Conservation (phyloP, 1,140 invertebrate genomes). For the Trinorchestia longiramus region DNA sequence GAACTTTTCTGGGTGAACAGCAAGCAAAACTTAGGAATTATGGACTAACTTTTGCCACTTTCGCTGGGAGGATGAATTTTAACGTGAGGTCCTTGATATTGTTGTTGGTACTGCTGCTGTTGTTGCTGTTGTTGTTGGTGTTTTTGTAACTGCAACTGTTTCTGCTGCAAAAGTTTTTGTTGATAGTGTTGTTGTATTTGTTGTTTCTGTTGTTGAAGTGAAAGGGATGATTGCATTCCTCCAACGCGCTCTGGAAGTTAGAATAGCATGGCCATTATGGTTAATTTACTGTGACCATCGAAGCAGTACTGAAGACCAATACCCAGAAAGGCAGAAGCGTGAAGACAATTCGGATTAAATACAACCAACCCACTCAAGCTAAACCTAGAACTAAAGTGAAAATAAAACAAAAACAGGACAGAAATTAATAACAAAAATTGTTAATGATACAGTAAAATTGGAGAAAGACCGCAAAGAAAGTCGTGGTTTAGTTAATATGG, state of each 20-base stretch:
- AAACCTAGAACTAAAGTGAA: neutral
- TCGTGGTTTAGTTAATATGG: neutral
- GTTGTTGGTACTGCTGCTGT: constrained; percentile 62
- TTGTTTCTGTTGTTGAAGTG: constrained; percentile 66
- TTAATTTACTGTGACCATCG: constrained; percentile 55
- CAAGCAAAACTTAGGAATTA: constrained; percentile 40
- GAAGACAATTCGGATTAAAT: neutral
- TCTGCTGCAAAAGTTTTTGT: constrained; percentile 61
- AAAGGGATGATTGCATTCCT: constrained; percentile 65
- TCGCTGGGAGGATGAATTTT: constrained; percentile 66
- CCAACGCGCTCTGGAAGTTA: constrained; percentile 65
- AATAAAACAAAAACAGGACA: neutral
- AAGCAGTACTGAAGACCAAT: constrained; percentile 9
- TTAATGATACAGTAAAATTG: neutral
- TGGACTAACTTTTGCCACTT: constrained; percentile 66
- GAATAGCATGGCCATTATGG: constrained; percentile 39
- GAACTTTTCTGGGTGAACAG: constrained; percentile 31
- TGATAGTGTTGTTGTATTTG: constrained; percentile 64
- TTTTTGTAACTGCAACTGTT: constrained; percentile 61
- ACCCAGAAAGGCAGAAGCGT: neutral
- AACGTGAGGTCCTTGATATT: constrained; percentile 64
- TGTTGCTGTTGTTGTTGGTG: constrained; percentile 57
- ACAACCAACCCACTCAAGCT: neutral
- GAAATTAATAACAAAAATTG: neutral
- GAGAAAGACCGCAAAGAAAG: neutral